These are phyloP conservation scores for Apis laboriosa DNA, from an alignment of 1,140 invertebrate species.

Conservation along the genomic window DNA sequence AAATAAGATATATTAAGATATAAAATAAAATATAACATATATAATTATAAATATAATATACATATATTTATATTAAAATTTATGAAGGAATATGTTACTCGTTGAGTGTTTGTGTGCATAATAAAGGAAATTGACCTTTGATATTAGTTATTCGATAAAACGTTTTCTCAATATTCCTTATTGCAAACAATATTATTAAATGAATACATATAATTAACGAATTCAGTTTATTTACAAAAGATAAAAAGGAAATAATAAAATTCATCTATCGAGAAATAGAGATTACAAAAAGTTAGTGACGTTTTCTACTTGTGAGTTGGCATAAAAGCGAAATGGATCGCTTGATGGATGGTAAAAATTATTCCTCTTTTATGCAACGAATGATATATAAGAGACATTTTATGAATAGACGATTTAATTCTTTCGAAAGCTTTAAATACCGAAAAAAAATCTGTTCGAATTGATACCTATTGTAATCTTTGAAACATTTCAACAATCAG, in stretches of 20 bases:
- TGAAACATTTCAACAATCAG: neutral
- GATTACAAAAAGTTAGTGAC: slow-evolving; percentile 12
- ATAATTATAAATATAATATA: neutral
- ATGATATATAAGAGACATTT: slow-evolving; percentile 31
- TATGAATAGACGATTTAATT: slow-evolving; percentile 41
- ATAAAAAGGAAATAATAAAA: slow-evolving; percentile 18
- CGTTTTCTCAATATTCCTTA: neutral
- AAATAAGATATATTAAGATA: no score
- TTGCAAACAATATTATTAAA: slow-evolving; percentile 1
- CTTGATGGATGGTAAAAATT: slow-evolving; percentile 36
- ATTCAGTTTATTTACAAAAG: slow-evolving; percentile 3
- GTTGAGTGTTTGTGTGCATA: neutral
- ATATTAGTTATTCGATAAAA: slow-evolving; percentile 13
- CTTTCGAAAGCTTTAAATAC: neutral
- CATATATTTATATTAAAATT: slow-evolving; percentile 19
- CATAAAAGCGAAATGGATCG: slow-evolving; percentile 24
- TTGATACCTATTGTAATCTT: no score
- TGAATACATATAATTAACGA: neutral
- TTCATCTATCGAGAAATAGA: slow-evolving; percentile 28
- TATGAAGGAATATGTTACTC: neutral
- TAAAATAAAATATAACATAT: neutral
- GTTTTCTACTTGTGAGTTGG: neutral
- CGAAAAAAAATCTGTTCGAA: neutral
- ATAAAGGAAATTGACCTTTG: slow-evolving; percentile 29
- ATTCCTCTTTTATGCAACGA: neutral